Conservation (phyloP, 2,888 invertebrate genomes). For the Nipponacmea schrenckii region DNA sequence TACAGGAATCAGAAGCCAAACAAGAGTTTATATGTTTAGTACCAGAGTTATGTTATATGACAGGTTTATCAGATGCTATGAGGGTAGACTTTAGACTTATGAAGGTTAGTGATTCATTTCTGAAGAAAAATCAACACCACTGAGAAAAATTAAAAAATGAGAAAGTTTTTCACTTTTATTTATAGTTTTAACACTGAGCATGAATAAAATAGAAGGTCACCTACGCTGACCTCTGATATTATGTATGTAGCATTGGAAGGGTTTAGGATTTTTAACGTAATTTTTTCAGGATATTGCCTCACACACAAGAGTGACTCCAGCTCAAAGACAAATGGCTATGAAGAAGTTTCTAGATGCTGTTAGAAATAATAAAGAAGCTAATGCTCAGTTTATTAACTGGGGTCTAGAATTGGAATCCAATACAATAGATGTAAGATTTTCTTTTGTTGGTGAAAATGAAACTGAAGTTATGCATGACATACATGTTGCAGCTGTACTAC, state of each 20-base stretch:
- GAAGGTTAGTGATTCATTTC: slow-evolving; percentile 66
- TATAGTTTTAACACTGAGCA: slow-evolving; percentile 5
- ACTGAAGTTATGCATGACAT: too few relatives aligned
- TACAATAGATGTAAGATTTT: slow-evolving; percentile 64
- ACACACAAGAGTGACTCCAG: slow-evolving; percentile 84
- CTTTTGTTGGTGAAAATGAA: slow-evolving; percentile 5
- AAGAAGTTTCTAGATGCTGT: slow-evolving; percentile 71
- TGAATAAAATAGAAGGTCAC: neutral
- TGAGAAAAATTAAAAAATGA: neutral
- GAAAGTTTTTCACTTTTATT: neutral
- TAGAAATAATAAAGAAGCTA: slow-evolving; percentile 74
- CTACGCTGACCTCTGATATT: neutral
- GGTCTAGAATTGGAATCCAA: slow-evolving; percentile 74
- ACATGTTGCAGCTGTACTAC: too few relatives aligned
- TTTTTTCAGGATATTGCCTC: slow-evolving; percentile 58
- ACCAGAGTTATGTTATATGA: slow-evolving; percentile 89
- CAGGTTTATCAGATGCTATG: slow-evolving; percentile 88
- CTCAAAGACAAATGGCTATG: slow-evolving; percentile 78
- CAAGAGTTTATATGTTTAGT: slow-evolving; percentile 73
- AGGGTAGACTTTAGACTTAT: slow-evolving; percentile 84
- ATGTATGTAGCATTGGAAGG: neutral
- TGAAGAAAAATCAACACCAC: neutral
- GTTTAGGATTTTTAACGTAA: neutral
- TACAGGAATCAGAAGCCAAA: slow-evolving; percentile 37
- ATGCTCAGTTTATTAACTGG: slow-evolving; percentile 81